Evolutionary conservation across 2,888 invertebrate species (phyloP), one percentile per base, ranked within the genome.

Genomic region (Notodonta ziczac): DNA sequence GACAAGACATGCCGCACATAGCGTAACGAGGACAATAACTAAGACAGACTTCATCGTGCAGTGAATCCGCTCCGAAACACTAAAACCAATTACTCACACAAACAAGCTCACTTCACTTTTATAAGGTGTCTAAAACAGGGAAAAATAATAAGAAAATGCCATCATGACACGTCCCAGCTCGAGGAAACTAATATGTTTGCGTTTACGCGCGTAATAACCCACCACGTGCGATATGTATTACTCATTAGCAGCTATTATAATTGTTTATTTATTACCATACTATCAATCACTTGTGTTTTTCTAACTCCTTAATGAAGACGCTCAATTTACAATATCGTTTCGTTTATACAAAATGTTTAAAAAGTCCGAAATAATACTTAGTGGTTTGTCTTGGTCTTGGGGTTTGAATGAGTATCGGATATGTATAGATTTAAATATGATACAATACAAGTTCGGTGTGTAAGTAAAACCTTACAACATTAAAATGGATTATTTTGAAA

Each of bases 1-100:
- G 46, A 78, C 77, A 57, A 67, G 69, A 42, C 72, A 75, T 59
- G 77, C 62, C 7, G 70, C 68, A 57, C 67, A 78, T 60, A 69
- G 59, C 56, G 67, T 69, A 54, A 71, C 58, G 48, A 68, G 63
- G 61, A 78, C 62, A 59, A 80, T 58, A 51, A 70, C 60, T 50
- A 80, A 59, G 53, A 70, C 60, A 59, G 72, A 61, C 67, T 78
- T 83, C 82, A 83, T 82, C 61, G 39, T 76, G 61, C 35, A 51
- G 14, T 24, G 16, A 56, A 16, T 59, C 52, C 42, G 60, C 66
- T 56, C 40, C 39, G 52, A 62, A 61, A 44, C 60, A 67, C 60
- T 62, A 44, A 44, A 58, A 63, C 57, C 56, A 60, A 70, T 60
- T 67, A 61, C 51, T 60, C 55, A 52, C 5, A 59, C 55, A 35